phyloP scores from a whole-genome alignment of 2,797 vertebrate genomes.

The Gambusia yucatana region DNA sequence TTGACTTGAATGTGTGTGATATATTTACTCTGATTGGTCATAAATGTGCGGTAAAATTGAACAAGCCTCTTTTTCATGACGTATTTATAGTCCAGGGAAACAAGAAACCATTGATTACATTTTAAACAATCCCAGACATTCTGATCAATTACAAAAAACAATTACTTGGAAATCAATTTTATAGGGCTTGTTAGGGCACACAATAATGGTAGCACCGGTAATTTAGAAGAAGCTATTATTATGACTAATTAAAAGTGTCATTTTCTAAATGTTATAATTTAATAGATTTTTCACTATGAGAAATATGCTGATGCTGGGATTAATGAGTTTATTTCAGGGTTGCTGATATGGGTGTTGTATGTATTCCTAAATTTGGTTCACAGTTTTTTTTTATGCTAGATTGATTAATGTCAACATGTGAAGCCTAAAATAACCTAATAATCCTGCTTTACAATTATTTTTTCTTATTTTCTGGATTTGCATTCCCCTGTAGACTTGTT shows the following conservation, averaged over 20 bases:
- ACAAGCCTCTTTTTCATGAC: not conserved
- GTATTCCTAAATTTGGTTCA: not conserved
- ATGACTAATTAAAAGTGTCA: too few relatives aligned
- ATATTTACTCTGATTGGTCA: too few relatives aligned
- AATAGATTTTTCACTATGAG: not conserved
- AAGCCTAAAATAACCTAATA: conserved; percentile 18
- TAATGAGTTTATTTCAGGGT: not conserved
- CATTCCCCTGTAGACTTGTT: not conserved
- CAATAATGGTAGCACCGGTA: not conserved
- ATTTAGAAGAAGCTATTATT: not conserved
- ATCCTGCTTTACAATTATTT: not conserved
- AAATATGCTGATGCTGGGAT: not conserved
- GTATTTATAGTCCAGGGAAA: not conserved
- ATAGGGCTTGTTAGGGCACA: not conserved
- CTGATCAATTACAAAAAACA: not conserved
- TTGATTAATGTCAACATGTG: not conserved
- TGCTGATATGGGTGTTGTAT: not conserved
- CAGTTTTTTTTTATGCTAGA: not conserved
- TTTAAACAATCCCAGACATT: not conserved
- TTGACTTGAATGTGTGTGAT: too few relatives aligned
- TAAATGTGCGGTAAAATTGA: too few relatives aligned
- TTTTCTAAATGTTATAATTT: not conserved
- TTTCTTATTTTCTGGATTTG: not conserved
- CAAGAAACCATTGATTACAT: not conserved
- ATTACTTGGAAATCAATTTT: not conserved